These are phyloP conservation scores for Intellagama lesueurii DNA, from an alignment of 2,797 vertebrate genomes.

Conservation along the genomic window DNA sequence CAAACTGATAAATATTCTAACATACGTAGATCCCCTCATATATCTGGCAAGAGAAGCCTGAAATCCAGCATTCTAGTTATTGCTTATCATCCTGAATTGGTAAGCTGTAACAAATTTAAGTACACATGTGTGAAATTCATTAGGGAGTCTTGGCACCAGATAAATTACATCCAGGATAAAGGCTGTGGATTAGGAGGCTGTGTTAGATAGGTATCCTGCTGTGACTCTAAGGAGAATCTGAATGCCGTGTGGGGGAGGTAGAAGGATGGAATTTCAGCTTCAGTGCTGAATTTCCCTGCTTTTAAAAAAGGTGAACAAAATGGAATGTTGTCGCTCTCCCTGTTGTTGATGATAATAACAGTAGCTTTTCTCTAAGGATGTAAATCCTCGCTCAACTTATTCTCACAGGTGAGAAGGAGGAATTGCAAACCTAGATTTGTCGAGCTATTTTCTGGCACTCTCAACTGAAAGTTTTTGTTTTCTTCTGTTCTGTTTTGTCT, in stretches of 20 bases:
- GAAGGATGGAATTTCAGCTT: conserved; percentile 36
- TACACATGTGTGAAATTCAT: conserved; percentile 45
- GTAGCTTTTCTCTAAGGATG: background rate
- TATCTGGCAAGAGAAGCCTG: conserved; percentile 29
- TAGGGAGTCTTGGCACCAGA: conserved; percentile 47
- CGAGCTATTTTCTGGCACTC: too few relatives aligned
- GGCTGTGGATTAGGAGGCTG: conserved; percentile 46
- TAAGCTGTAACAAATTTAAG: conserved; percentile 34
- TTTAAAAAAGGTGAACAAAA: conserved; percentile 24
- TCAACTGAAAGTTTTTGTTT: too few relatives aligned
- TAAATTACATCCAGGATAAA: conserved; percentile 47
- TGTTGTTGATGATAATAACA: background rate
- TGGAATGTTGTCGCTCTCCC: background rate
- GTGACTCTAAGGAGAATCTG: conserved; percentile 33
- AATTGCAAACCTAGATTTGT: too few relatives aligned
- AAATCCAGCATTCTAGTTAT: conserved; percentile 37
- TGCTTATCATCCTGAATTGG: conserved; percentile 32
- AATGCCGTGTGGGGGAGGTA: conserved; percentile 8
- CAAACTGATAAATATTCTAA: conserved; percentile 33
- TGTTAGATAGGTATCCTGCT: conserved; percentile 48
- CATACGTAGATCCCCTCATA: conserved; percentile 2
- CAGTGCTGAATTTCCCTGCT: background rate
- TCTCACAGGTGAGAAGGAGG: too few relatives aligned
- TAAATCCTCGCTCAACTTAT: too few relatives aligned
- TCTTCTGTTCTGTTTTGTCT: too few relatives aligned